A percentile compares a stretch with the other conserved stretches of the same genome.
Conservation (phyloP, 1,140 invertebrate genomes). For the Euwallacea fornicatus region DNA sequence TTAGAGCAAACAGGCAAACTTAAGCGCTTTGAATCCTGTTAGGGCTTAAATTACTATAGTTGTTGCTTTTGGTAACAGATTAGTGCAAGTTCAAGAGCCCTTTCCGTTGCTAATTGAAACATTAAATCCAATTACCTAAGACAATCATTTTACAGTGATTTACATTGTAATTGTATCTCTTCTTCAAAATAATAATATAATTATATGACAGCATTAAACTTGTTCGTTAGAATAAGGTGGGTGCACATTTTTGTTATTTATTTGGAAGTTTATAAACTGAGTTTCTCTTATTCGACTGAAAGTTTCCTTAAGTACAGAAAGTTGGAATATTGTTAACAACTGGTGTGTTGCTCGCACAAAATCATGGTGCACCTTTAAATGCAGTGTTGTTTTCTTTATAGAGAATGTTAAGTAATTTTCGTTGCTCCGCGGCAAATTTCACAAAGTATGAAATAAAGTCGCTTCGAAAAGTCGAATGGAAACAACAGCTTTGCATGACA, state of each 20-base stretch:
- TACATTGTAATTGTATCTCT: no score
- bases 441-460: slow-evolving; percentile 16
- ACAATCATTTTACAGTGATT: no score
- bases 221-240: no score
- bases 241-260: no score
- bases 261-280: no score
- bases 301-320: no score
- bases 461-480: slow-evolving; percentile 19
- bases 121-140: neutral
- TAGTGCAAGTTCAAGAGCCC: slow-evolving; percentile 2
- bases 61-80: slow-evolving; percentile 6
- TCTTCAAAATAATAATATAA: no score
- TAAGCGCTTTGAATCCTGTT: slow-evolving; percentile 2
- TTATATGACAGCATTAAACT: no score
- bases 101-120: slow-evolving; percentile 1
- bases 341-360: neutral
- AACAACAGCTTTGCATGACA: slow-evolving; percentile 17
- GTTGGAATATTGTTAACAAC: slow-evolving; percentile 12
- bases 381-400: slow-evolving; percentile 11
- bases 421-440: neutral
- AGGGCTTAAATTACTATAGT: slow-evolving; percentile 4
- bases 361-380: neutral
- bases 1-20: slow-evolving; percentile 10
- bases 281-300: no score
- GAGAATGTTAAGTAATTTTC: slow-evolving; percentile 17